Evolutionary conservation across 2,113 vertebrate genomes (phyloP), one percentile per base, ranked within the genome.

Genomic region (Gambusia affinis): DNA sequence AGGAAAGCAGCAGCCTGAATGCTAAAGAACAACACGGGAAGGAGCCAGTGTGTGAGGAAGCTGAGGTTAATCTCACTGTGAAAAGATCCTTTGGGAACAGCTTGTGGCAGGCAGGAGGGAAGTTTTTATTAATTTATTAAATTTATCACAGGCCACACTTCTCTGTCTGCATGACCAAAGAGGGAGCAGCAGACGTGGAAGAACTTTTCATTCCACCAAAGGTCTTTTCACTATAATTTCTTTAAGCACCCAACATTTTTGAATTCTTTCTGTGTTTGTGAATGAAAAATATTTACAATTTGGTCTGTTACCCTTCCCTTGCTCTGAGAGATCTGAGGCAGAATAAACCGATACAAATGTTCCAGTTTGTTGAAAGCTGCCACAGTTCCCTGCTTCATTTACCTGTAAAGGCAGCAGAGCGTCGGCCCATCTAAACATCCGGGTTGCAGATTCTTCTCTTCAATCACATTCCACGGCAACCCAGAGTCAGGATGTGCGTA

Each of bases 201-300:
- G 76, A 78, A 74, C 77, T 85, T 83, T 83, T 87, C 67, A 88
- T 80, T 88, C 73, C 75, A 77, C 39, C 70, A 37, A 87, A 78
- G 84, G 71, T 74, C 73, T 81, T 87, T 80, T 60, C 70, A 87
- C 73, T 74, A 70, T 78, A 77, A 67, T 83, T 84, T 69, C 67
- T 80, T 79, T 71, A 71, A 75, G 73, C 63, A 54, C 51, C 22
- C 51, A 54, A 54, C 51, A 54, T 1, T 54, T 19, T 37, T 37
- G 10, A 44, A 17, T 4, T 47, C 15, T 47, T 47, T 47, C 44
- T 19, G 1, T 17, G 42, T 44, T 14, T 44, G 42, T 44, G 33
- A 30, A 30, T 30, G 30, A 27, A 27, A 27, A 27, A 27, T 27
- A 27, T 30, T 30, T 10, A 44, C 12, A 12, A 15, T 44, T 12